A percentile compares a stretch with the other conserved stretches of the same genome.
phyloP scores from a whole-genome alignment of 2,113 vertebrate genomes.

The Pseudorectes ferrugineus region DNA sequence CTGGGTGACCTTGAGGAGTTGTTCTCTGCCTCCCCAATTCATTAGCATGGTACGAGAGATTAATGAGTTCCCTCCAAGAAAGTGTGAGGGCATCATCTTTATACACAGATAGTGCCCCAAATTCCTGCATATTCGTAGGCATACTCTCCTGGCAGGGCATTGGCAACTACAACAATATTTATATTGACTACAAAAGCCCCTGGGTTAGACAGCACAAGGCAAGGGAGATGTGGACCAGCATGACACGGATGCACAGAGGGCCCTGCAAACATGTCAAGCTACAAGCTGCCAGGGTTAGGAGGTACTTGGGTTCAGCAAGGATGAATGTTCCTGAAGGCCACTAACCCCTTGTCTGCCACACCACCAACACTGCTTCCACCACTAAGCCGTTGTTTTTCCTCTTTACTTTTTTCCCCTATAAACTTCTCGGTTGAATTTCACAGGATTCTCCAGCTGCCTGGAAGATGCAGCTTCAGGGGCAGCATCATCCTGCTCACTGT shows the following conservation, averaged over 20 bases:
- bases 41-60: background rate
- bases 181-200: background rate
- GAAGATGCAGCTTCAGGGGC: background rate
- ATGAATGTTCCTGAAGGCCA: background rate
- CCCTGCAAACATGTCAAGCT: background rate
- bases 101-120: background rate
- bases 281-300: background rate
- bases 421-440: background rate
- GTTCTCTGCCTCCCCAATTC: background rate
- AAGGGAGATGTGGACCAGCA: background rate
- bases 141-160: background rate
- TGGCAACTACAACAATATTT: background rate
- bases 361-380: background rate
- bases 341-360: background rate
- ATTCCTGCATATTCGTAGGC: background rate
- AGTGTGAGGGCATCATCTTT: background rate
- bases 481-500: background rate
- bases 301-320: background rate
- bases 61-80: background rate
- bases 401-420: background rate
- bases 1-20: slow-evolving; percentile 8
- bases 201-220: background rate
- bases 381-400: rapidly evolving
- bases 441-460: background rate
- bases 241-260: background rate